phyloP scores from a whole-genome alignment of 2,113 vertebrate species.

The Triplophysa rosa region DNA sequence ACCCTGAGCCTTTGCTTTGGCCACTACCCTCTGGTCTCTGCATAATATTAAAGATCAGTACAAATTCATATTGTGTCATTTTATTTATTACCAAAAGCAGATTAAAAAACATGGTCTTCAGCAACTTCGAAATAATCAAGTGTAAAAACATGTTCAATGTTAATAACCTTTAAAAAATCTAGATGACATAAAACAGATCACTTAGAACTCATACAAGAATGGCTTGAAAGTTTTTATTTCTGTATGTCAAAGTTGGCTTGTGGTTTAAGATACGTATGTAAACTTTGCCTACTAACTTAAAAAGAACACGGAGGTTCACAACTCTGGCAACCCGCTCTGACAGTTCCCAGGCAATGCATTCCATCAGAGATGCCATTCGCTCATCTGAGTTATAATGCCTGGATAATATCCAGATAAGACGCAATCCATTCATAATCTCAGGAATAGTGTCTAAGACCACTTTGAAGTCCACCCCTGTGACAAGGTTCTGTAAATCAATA shows the following conservation, averaged over 20 bases:
- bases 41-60: neutral
- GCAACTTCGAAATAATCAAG: neutral
- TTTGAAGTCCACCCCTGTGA: slow-evolving; percentile 70
- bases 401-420: slow-evolving; percentile 89
- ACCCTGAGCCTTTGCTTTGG: slow-evolving; percentile 77
- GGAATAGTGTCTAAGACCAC: slow-evolving; percentile 81
- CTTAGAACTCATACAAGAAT: neutral
- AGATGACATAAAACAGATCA: too few relatives aligned
- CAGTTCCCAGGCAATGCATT: slow-evolving; percentile 89
- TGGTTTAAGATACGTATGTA: neutral
- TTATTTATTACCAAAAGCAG: neutral
- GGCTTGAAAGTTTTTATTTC: neutral
- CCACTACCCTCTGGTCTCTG: slow-evolving; percentile 77
- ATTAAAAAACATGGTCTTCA: neutral
- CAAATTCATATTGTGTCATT: neutral
- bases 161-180: neutral
- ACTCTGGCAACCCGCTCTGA: slow-evolving; percentile 73
- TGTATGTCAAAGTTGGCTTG: neutral
- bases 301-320: slow-evolving; percentile 77
- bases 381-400: slow-evolving; percentile 86
- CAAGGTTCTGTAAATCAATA: slow-evolving; percentile 68
- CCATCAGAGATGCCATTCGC: slow-evolving; percentile 86
- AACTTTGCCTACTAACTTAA: slow-evolving; percentile 76
- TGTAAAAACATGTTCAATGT: neutral
- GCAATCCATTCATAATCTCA: slow-evolving; percentile 82